A percentile compares a stretch with the other conserved stretches of the same genome.
Conservation (phyloP, 2,113 vertebrate genomes). For the Ammodramus savannarum region DNA sequence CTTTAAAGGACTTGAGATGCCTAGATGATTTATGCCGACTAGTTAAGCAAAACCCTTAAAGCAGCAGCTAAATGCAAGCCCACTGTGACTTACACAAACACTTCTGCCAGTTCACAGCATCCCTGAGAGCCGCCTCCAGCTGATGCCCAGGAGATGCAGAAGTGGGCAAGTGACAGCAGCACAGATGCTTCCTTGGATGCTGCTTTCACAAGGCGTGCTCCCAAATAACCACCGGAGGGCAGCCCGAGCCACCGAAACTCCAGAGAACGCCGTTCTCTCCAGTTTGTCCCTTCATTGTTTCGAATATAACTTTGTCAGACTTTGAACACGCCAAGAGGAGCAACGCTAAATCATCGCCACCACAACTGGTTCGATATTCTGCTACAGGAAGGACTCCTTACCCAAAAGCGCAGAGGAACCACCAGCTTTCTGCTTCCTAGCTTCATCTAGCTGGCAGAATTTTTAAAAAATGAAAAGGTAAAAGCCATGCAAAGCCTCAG, state of each 20-base stretch:
- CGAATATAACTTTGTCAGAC: rapidly evolving
- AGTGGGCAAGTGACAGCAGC: neutral
- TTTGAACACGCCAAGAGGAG: neutral
- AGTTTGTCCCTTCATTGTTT: neutral
- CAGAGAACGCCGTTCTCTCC: neutral
- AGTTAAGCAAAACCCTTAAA: neutral
- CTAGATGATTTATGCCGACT: rapidly evolving
- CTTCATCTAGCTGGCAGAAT: neutral
- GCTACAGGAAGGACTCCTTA: neutral
- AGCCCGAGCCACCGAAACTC: neutral
- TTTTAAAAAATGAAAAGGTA: too few relatives aligned
- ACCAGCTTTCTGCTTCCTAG: neutral
- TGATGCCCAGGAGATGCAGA: rapidly evolving
- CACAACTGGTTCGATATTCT: neutral
- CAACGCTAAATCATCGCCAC: neutral
- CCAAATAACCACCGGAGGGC: slow-evolving; percentile 60
- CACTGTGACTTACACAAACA: neutral
- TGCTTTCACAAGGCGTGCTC: neutral
- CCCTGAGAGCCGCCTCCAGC: neutral
- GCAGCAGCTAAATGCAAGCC: neutral
- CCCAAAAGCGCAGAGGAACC: neutral
- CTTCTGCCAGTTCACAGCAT: neutral
- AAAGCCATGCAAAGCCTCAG: neutral
- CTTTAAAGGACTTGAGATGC: neutral
- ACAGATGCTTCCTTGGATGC: rapidly evolving